Evolutionary conservation across 2,113 vertebrate genomes (phyloP).

Genomic region (Platysteira castanea): DNA sequence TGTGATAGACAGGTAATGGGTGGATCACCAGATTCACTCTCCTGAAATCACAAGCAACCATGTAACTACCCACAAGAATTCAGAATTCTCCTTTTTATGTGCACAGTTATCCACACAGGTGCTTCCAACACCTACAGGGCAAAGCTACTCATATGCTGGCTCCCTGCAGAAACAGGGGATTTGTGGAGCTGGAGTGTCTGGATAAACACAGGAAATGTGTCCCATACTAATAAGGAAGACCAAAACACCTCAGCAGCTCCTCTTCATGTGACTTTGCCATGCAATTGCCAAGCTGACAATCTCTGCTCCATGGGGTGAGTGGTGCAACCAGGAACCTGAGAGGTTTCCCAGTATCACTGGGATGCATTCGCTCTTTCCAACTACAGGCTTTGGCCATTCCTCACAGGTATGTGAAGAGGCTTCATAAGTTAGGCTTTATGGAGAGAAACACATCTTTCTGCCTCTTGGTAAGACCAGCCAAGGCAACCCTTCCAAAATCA

Average conservation of each 20-base stretch:
- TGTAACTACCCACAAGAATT: background rate
- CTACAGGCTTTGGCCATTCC: background rate
- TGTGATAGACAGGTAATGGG: background rate
- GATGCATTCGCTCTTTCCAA: background rate
- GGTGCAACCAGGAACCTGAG: background rate
- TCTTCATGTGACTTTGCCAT: background rate
- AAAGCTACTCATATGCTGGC: background rate
- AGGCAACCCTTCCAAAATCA: background rate
- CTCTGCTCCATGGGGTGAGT: background rate
- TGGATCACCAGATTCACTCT: background rate
- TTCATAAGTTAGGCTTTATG: background rate
- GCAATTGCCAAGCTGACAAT: background rate
- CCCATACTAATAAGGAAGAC: background rate
- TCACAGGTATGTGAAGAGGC: background rate
- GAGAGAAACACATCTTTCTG: background rate
- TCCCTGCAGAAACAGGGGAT: background rate
- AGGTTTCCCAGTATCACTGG: background rate
- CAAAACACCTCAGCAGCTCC: background rate
- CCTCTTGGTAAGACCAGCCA: background rate
- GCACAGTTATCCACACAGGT: background rate
- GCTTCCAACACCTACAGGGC: background rate
- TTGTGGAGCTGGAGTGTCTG: background rate
- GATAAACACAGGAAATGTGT: background rate
- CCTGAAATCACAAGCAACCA: background rate
- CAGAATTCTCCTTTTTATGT: background rate